A percentile compares a stretch with the other conserved stretches of the same genome.
Conservation (phyloP, 2,113 vertebrate species). For the Circaetus cinerascens region DNA sequence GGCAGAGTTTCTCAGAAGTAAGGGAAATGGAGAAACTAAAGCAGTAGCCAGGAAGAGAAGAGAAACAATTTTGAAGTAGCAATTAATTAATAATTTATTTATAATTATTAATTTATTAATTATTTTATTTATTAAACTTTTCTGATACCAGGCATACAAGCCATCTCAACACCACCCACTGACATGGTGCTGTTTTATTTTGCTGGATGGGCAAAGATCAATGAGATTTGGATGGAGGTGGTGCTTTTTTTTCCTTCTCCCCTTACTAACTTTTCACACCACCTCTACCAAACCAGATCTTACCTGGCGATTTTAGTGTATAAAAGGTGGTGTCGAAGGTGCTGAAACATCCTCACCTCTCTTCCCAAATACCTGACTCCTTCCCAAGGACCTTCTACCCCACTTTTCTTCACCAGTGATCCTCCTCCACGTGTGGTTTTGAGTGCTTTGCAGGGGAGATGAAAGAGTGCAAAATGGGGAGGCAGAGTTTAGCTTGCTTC, state of each 20-base stretch:
- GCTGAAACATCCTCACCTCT: not conserved
- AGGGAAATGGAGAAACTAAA: not conserved
- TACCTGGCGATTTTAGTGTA: not conserved
- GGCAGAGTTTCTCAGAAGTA: not conserved
- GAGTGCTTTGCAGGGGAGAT: not conserved
- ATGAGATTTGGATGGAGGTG: not conserved
- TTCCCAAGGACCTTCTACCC: not conserved
- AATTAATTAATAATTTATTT: not conserved
- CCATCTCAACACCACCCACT: no score
- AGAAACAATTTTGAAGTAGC: not conserved
- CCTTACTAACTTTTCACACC: not conserved
- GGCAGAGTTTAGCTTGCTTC: not conserved
- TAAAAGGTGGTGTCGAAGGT: not conserved
- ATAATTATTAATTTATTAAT: no score
- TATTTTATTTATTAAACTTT: not conserved
- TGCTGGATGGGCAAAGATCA: not conserved
- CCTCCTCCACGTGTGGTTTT: not conserved
- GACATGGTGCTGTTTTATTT: not conserved
- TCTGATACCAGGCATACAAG: not conserved
- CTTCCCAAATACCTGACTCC: not conserved
- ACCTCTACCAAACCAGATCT: not conserved
- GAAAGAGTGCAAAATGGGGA: not conserved
- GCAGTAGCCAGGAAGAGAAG: not conserved
- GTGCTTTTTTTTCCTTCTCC: not conserved
- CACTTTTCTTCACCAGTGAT: not conserved